Percentiles rank a stretch among this genome's conserved stretches.
phyloP scores from a whole-genome alignment of 2,888 invertebrate species.

The Dione juno region DNA sequence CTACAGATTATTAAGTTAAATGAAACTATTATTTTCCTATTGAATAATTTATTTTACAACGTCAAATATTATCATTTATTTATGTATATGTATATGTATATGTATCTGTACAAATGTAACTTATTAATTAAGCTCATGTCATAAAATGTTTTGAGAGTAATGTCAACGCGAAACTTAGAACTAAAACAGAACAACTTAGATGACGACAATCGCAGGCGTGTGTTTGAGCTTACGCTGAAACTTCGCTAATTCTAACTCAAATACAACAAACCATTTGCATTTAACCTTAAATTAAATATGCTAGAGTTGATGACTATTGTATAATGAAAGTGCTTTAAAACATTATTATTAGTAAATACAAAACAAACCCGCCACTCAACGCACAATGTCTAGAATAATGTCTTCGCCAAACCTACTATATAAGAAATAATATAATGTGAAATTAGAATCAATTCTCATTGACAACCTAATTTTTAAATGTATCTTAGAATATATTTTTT shows the following conservation, averaged over 20 bases:
- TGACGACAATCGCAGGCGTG: neutral
- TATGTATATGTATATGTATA: neutral
- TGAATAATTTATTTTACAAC: too few species aligned
- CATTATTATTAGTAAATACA: neutral
- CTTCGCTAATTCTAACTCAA: slow-evolving; percentile 22
- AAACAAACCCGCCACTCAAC: neutral
- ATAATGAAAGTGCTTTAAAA: neutral
- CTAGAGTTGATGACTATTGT: neutral
- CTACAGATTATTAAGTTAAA: too few species aligned
- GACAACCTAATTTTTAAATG: neutral
- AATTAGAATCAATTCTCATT: neutral
- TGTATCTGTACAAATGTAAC: neutral
- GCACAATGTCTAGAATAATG: too few species aligned
- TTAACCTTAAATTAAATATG: slow-evolving; percentile 9
- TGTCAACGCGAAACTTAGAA: slow-evolving; percentile 19
- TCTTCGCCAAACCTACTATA: too few species aligned
- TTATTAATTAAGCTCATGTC: slow-evolving; percentile 2
- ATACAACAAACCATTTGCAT: slow-evolving; percentile 6
- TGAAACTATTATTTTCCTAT: too few species aligned
- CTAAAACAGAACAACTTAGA: slow-evolving; percentile 3
- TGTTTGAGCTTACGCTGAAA: slow-evolving; percentile 9
- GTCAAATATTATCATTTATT: too few species aligned
- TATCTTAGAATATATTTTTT: neutral
- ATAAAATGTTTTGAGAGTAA: neutral
- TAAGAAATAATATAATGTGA: too few species aligned